These are phyloP conservation scores for Proctacanthus coquilletti DNA, from an alignment of 1,140 invertebrate genomes.

Conservation along the genomic window DNA sequence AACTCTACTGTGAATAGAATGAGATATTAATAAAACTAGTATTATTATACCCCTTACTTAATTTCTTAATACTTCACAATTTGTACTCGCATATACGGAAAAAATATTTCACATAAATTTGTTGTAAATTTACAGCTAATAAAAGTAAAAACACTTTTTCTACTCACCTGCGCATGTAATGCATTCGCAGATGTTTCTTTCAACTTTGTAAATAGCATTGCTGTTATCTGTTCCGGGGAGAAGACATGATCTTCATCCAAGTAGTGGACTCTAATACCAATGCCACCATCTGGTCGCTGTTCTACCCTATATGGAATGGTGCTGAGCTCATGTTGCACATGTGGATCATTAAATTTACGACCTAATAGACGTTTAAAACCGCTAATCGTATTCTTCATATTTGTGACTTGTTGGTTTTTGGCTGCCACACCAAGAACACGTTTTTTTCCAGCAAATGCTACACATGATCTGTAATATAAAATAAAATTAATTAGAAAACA, in stretches of 20 bases:
- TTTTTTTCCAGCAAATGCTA: constrained; percentile 85
- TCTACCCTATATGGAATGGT: constrained; percentile 60
- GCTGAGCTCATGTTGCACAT: constrained; percentile 63
- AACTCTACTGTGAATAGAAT: too few relatives aligned
- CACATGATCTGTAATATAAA: constrained; percentile 64
- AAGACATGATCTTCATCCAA: constrained; percentile 74
- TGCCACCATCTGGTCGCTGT: constrained; percentile 49
- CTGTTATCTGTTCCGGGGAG: constrained; percentile 87
- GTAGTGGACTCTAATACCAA: constrained; percentile 77
- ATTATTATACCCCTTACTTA: too few relatives aligned
- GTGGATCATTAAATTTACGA: constrained; percentile 70
- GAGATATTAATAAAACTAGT: too few relatives aligned
- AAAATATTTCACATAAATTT: too few relatives aligned
- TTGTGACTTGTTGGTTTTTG: constrained; percentile 92
- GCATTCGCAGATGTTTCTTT: constrained; percentile 78
- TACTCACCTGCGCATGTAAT: constrained; percentile 55
- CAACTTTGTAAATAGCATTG: constrained; percentile 94
- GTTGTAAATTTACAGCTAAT: not conserved
- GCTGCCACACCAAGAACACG: constrained; percentile 89
- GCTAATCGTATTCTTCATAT: constrained; percentile 92
- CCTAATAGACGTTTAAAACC: constrained; percentile 88
- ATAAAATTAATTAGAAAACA: constrained; percentile 8
- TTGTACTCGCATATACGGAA: too few relatives aligned
- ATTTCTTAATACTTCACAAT: too few relatives aligned
- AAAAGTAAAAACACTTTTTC: not conserved